Evolutionary conservation across 2,113 vertebrate genomes (phyloP).

Genomic region (Panthera uncia): DNA sequence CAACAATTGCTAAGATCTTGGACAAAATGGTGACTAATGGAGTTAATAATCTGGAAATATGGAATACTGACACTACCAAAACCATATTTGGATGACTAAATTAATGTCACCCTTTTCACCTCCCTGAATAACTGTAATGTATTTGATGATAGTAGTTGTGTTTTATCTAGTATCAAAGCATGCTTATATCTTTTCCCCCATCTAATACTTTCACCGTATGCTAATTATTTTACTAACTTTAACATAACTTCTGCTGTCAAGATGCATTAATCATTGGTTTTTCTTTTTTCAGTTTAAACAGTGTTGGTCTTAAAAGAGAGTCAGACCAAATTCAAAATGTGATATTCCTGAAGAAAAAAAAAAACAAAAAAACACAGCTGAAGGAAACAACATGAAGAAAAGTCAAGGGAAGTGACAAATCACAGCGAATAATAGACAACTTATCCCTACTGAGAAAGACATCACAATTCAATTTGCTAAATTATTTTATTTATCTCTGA

Average conservation of each 20-base stretch:
- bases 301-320: neutral
- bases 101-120: neutral
- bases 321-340: conserved; percentile 63
- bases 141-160: neutral
- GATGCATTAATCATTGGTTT: neutral
- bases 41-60: neutral
- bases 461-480: conserved; percentile 62
- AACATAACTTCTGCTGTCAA: neutral
- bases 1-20: neutral
- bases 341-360: neutral
- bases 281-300: neutral
- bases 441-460: conserved; percentile 48
- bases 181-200: neutral
- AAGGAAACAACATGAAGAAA: conserved; percentile 59
- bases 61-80: neutral
- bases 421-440: conserved; percentile 53
- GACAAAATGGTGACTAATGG: neutral
- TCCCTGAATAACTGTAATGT: neutral
- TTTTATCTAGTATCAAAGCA: neutral
- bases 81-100: neutral
- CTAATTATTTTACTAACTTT: conserved; percentile 10
- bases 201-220: neutral
- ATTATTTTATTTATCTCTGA: conserved; percentile 74
- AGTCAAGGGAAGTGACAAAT: conserved; percentile 46
- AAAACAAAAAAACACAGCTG: neutral